phyloP scores from a whole-genome alignment of 2,113 vertebrate genomes.

The Peromyscus polionotus region DNA sequence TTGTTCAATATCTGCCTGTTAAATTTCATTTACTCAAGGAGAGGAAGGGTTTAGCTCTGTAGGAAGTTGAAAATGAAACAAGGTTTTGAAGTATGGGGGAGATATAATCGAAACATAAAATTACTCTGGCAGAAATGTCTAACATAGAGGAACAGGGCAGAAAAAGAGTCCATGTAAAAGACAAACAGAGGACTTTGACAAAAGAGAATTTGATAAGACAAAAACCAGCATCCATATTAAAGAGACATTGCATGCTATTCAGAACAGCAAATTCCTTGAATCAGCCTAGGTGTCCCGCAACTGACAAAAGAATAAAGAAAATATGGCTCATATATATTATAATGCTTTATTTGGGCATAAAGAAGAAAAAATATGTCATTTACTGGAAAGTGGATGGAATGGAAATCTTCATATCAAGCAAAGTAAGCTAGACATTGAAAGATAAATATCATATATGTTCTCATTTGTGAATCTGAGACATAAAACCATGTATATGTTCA shows the following conservation, averaged over 20 bases:
- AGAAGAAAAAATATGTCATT: neutral
- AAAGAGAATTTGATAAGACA: neutral
- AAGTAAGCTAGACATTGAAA: neutral
- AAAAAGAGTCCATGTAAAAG: neutral
- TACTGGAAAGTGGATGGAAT: neutral
- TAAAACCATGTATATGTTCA: neutral
- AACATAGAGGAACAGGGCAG: neutral
- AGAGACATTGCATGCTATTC: neutral
- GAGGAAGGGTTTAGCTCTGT: constrained; percentile 1
- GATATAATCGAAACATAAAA: constrained; percentile 21
- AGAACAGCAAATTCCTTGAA: neutral
- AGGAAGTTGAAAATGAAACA: constrained; percentile 32
- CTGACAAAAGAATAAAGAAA: neutral
- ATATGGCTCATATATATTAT: neutral
- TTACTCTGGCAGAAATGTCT: neutral
- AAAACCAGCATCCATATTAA: neutral
- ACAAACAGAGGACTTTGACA: neutral
- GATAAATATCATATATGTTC: neutral
- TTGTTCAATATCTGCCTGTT: constrained; percentile 3
- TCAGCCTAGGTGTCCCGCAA: neutral
- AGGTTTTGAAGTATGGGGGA: neutral
- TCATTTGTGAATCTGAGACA: neutral
- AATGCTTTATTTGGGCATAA: neutral
- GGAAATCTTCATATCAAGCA: neutral
- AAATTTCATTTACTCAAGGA: constrained; percentile 61